Conservation (phyloP, 2,797 vertebrate genomes). For the Novumbra hubbsi region DNA sequence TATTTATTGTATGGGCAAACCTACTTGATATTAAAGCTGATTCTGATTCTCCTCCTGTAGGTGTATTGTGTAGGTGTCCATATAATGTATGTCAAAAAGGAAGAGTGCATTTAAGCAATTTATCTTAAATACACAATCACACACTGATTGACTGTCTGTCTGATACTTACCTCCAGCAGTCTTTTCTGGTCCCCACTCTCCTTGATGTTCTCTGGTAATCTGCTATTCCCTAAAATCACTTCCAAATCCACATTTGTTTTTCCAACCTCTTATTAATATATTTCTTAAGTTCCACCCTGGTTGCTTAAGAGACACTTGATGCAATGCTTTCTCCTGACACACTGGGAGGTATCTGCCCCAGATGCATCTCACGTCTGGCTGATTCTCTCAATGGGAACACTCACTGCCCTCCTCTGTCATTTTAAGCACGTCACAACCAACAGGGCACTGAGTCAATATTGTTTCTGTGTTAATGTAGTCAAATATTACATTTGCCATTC, state of each 20-base stretch:
- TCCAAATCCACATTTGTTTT: neutral
- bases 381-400: neutral
- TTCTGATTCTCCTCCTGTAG: too few species aligned
- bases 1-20: too few species aligned
- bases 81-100: too few species aligned
- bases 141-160: too few species aligned
- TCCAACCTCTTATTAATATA: neutral
- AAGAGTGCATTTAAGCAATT: too few species aligned
- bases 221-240: neutral
- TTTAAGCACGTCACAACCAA: neutral
- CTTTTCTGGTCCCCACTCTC: neutral
- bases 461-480: neutral
- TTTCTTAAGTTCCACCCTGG: neutral
- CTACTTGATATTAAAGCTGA: too few species aligned
- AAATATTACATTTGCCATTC: neutral
- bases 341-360: neutral
- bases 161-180: neutral
- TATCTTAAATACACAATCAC: too few species aligned
- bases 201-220: neutral
- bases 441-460: neutral
- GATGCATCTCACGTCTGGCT: neutral
- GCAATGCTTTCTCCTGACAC: neutral
- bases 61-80: too few species aligned
- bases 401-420: neutral
- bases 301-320: neutral